These are phyloP conservation scores for Fistularia tabacaria DNA, from an alignment of 2,797 vertebrate genomes.

Conservation along the genomic window DNA sequence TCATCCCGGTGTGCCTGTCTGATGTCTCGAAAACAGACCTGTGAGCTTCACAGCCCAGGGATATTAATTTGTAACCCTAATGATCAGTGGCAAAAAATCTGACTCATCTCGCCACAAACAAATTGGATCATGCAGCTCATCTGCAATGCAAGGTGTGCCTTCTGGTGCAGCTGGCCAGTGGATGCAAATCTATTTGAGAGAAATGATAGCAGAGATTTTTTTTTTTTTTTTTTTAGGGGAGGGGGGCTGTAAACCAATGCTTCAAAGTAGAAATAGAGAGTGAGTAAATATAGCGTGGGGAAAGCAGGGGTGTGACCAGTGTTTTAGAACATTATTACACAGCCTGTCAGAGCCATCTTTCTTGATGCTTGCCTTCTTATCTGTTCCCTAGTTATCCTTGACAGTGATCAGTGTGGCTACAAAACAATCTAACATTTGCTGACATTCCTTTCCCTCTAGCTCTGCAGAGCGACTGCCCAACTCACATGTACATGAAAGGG, in stretches of 20 bases:
- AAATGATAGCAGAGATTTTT: conserved; percentile 2
- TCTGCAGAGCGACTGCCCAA: conserved; percentile 15
- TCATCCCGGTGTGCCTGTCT: conserved; percentile 35
- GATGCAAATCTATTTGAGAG: conserved; percentile 47
- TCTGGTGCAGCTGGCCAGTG: conserved; percentile 19
- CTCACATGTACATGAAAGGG: conserved; percentile 30
- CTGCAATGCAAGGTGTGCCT: conserved; percentile 49
- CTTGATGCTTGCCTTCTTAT: conserved; percentile 29
- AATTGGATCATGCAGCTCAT: conserved; percentile 68
- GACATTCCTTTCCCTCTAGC: conserved; percentile 20
- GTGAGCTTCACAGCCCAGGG: conserved; percentile 49
- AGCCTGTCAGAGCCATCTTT: conserved; percentile 48
- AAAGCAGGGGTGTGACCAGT: conserved; percentile 44
- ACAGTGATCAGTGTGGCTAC: conserved; percentile 28
- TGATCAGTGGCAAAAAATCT: conserved; percentile 70
- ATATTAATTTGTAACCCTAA: conserved; percentile 73
- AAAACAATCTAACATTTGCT: conserved; percentile 34
- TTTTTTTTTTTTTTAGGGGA: too few species aligned
- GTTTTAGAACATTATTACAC: conserved; percentile 61
- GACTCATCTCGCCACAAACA: conserved; percentile 71
- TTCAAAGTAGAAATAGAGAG: conserved; percentile 12
- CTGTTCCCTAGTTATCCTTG: conserved; percentile 32
- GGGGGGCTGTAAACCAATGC: too few species aligned
- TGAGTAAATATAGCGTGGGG: conserved; percentile 21
- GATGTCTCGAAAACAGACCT: conserved; percentile 43